Base-by-base conservation (phyloP, 2,888 invertebrate species). In the Netelia virgata region DNA sequence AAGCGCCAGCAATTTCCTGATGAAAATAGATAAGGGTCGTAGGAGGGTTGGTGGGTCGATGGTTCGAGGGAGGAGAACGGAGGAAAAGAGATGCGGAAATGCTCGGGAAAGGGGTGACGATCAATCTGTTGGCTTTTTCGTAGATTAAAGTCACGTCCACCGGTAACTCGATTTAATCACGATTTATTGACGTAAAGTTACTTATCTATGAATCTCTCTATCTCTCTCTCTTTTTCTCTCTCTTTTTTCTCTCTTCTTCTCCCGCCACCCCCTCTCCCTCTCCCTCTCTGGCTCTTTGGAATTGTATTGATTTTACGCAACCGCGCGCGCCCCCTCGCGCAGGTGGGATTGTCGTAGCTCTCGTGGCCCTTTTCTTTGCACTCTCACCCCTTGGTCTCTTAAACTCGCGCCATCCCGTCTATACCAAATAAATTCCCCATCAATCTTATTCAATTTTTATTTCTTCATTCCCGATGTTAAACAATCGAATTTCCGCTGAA, bases 251-350 rank as follows among this genome's bases (percentile, higher is more conserved):
- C 43, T 28, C 64, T 14, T 14, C 0, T 1, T 64, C 64, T 47
- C 43, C 57, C 36, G 69, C 43, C 66, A 0, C 16, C 28, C 68
- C 16, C 18, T 20, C 77, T 63, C 20, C 16, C 36, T 55, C 59
- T 68, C 68, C 20, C 61, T 74, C 75, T 43, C 81, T 74, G 43
- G 70, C 76, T 64, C 76, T 83, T 85, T 74, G 73, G 79, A 85
- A 85, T 86, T 85, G 77, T 85, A 87, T 87, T 84, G 86, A 86
- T 87, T 86, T 86, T 85, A 82, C 82, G 78, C 83, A 83, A 72
- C 55, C 80, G 82, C 66, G 69, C 66, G 80, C 77, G 69, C 28
- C 50, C 47, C 76, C 66, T 57, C 18, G 76, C 70, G 78, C 77
- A 50, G 70, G 59, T 72, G 53, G 70, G 59, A 55, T 83, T 74